phyloP scores from a whole-genome alignment of 2,113 vertebrate genomes.

The Saccopteryx leptura region DNA sequence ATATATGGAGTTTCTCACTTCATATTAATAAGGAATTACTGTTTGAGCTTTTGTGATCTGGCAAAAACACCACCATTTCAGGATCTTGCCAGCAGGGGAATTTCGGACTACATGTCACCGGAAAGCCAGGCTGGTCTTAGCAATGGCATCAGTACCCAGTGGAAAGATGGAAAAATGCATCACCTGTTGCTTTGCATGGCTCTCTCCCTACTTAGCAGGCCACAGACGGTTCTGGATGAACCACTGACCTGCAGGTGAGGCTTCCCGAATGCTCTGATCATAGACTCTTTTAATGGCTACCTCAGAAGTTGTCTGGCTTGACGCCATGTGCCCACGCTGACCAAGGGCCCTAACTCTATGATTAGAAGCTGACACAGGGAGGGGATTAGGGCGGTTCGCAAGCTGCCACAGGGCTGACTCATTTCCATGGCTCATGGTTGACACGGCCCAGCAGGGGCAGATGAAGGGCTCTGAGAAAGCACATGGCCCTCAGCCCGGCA shows the following conservation, averaged over 20 bases:
- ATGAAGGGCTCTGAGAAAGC: not conserved
- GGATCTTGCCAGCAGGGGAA: not conserved
- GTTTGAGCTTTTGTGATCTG: not conserved
- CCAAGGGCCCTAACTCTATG: not conserved
- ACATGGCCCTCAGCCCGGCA: not conserved
- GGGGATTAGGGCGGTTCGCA: not conserved
- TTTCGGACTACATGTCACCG: not conserved
- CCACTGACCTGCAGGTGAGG: not conserved
- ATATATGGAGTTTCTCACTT: not conserved
- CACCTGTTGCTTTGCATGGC: not conserved
- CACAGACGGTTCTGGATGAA: slow-evolving; percentile 5
- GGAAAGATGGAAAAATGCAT: not conserved
- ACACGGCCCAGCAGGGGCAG: not conserved
- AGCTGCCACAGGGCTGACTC: slow-evolving; percentile 26
- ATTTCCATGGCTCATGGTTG: not conserved
- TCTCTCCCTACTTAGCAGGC: not conserved
- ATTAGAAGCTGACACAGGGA: not conserved
- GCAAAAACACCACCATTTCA: not conserved
- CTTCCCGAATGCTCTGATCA: not conserved
- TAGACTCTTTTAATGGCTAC: not conserved
- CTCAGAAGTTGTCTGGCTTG: not conserved
- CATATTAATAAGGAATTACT: not conserved
- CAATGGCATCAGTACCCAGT: not conserved
- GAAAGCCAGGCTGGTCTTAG: not conserved
- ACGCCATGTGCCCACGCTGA: not conserved